Evolutionary conservation across 2,888 invertebrate species (phyloP).

Genomic region (Latheticus oryzae): DNA sequence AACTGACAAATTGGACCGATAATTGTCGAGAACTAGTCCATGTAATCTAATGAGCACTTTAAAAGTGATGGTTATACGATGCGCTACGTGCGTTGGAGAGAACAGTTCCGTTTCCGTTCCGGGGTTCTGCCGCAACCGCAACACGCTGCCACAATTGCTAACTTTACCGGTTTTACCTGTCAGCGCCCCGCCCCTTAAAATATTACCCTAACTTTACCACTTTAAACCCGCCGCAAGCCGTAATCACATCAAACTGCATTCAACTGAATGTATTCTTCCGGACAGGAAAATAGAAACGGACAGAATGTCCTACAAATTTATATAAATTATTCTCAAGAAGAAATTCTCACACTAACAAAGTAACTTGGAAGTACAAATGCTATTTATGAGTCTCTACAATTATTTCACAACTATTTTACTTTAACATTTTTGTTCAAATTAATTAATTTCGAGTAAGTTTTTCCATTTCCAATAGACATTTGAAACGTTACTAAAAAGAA

Average conservation of each 20-base stretch:
- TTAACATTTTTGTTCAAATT: too few relatives aligned
- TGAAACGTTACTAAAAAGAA: too few relatives aligned
- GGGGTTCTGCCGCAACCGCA: slow-evolving; percentile 30
- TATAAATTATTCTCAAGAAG: too few relatives aligned
- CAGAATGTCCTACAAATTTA: slow-evolving; percentile 22
- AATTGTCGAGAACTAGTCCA: slow-evolving; percentile 27
- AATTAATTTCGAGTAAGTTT: too few relatives aligned
- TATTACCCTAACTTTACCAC: slow-evolving; percentile 35
- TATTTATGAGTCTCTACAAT: too few relatives aligned
- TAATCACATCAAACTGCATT: slow-evolving; percentile 39
- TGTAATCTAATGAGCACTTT: slow-evolving; percentile 38
- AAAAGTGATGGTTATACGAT: slow-evolving; percentile 21
- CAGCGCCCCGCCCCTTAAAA: slow-evolving; percentile 36
- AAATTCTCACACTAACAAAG: too few relatives aligned
- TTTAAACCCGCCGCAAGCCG: slow-evolving; percentile 30
- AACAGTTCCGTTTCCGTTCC: slow-evolving; percentile 41
- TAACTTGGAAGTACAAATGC: too few relatives aligned
- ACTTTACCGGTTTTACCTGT: slow-evolving; percentile 43
- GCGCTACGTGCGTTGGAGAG: slow-evolving; percentile 30
- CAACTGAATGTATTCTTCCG: slow-evolving; percentile 38
- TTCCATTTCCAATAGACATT: too few relatives aligned
- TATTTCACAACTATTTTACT: too few relatives aligned
- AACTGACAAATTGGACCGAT: slow-evolving; percentile 32
- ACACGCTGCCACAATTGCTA: slow-evolving; percentile 42
- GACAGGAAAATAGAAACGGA: slow-evolving; percentile 29